Conservation (phyloP, 2,113 vertebrate species). For the Charadrius vociferus region DNA sequence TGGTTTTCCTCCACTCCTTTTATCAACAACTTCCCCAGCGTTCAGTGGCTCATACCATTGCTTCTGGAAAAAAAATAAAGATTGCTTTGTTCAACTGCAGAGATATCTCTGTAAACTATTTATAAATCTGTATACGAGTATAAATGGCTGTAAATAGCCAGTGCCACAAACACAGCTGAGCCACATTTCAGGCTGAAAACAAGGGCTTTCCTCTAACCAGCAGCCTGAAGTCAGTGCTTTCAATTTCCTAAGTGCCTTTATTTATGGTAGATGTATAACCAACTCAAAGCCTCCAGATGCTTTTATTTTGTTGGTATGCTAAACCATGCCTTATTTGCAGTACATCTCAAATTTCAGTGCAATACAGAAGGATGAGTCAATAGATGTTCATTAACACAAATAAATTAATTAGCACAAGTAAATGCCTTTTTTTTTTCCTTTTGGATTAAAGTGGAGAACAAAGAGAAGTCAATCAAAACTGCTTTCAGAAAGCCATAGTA, state of each 20-base stretch:
- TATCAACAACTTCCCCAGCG: not conserved
- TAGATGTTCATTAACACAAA: not conserved
- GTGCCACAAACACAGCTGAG: conserved; percentile 1
- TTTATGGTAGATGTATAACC: not conserved
- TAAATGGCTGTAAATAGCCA: conserved; percentile 21
- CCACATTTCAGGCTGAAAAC: not conserved
- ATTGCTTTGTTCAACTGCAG: not conserved
- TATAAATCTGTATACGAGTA: not conserved
- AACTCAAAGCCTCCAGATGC: not conserved
- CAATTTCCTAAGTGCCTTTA: not conserved
- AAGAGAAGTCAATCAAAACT: not conserved
- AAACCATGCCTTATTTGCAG: not conserved
- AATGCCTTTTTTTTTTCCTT: not conserved
- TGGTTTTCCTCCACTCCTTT: not conserved
- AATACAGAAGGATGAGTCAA: not conserved
- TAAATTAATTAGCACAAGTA: conserved; percentile 9
- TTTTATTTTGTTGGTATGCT: not conserved
- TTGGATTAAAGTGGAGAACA: not conserved
- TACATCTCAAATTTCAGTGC: not conserved
- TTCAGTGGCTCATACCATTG: not conserved
- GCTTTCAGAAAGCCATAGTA: not conserved
- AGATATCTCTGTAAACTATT: not conserved
- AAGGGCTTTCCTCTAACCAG: not conserved
- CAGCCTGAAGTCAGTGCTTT: not conserved
- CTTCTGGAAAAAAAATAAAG: not conserved